phyloP scores from a whole-genome alignment of 2,888 invertebrate genomes.

The Scaptomyza caliginosa region DNA sequence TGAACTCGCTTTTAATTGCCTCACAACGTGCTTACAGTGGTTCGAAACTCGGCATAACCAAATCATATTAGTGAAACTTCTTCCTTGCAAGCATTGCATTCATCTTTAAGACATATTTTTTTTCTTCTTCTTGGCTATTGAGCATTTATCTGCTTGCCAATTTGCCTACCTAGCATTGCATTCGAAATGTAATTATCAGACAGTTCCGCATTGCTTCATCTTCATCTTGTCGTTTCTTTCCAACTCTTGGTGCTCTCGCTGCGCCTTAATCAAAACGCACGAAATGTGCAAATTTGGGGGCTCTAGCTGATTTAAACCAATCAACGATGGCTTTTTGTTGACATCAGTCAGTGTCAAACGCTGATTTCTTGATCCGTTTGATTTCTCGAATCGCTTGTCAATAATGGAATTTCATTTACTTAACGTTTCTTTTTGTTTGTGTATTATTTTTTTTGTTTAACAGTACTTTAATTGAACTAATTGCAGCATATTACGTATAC shows the following conservation, averaged over 20 bases:
- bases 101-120: too few relatives aligned
- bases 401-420: background rate
- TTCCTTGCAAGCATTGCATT: too few relatives aligned
- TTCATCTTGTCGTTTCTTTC: too few relatives aligned
- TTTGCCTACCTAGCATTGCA: too few relatives aligned
- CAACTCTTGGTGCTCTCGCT: too few relatives aligned
- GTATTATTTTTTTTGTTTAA: too few relatives aligned
- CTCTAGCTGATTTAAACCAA: background rate
- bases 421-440: too few relatives aligned
- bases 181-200: too few relatives aligned
- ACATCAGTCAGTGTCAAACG: background rate
- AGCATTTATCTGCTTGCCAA: too few relatives aligned
- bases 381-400: background rate
- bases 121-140: too few relatives aligned
- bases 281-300: background rate
- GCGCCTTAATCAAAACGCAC: background rate
- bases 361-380: background rate
- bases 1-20: constrained; percentile 62
- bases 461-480: too few relatives aligned
- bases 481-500: background rate
- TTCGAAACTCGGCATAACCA: background rate
- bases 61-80: background rate
- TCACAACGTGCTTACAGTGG: constrained; percentile 13
- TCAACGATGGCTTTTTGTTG: background rate
- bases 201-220: too few relatives aligned